A percentile compares a stretch with the other conserved stretches of the same genome.
These are phyloP conservation scores for Halictus ligatus DNA, from an alignment of 2,888 invertebrate genomes.

Conservation along the genomic window DNA sequence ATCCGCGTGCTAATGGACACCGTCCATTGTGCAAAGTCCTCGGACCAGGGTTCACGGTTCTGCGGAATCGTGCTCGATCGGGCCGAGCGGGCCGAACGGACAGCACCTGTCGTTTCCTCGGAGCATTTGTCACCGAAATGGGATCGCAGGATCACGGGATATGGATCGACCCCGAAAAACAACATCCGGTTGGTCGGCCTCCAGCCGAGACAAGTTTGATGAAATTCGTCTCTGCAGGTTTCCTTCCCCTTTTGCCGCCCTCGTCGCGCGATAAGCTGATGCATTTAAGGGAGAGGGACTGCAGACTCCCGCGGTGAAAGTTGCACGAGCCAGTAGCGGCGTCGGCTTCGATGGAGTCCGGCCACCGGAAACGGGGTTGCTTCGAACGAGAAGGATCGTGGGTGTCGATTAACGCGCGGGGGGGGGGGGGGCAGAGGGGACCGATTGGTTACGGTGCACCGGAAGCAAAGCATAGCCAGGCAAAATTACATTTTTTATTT, in stretches of 20 bases:
- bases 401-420: neutral
- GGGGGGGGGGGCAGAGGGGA: neutral
- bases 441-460: slow-evolving; percentile 22
- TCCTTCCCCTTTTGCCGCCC: neutral
- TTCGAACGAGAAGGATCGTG: neutral
- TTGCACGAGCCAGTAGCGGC: neutral
- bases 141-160: slow-evolving; percentile 15
- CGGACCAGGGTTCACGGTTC: neutral
- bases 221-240: slow-evolving; percentile 48
- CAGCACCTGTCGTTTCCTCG: neutral
- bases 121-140: slow-evolving; percentile 33
- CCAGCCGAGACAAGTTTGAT: slow-evolving; percentile 20
- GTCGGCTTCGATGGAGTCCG: neutral
- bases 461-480: slow-evolving; percentile 17
- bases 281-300: slow-evolving; percentile 64
- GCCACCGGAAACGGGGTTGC: neutral
- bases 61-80: neutral
- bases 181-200: slow-evolving; percentile 15
- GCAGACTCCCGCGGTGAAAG: neutral
- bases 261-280: slow-evolving; percentile 51
- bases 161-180: slow-evolving; percentile 4
- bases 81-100: neutral
- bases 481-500: slow-evolving; percentile 55
- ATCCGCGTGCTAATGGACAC: neutral
- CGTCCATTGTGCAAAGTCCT: neutral